Percentiles rank a stretch among this genome's conserved stretches.
These are phyloP conservation scores for Sycophila sp. DNA, from an alignment of 1,140 invertebrate genomes.

Conservation along the genomic window DNA sequence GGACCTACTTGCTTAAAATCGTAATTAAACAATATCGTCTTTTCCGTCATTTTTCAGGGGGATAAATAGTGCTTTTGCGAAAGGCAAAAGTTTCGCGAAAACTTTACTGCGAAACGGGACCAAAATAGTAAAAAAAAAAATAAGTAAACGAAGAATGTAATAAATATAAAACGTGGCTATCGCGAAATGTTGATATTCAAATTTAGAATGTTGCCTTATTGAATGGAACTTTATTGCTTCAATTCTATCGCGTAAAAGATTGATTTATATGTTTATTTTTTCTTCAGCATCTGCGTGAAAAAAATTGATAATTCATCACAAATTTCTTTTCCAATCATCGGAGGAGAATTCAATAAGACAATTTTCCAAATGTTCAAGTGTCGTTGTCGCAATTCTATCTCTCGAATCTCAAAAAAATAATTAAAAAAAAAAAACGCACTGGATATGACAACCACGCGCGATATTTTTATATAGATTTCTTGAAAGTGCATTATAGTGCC, in stretches of 20 bases:
- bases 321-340: neutral
- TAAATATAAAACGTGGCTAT: neutral
- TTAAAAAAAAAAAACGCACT: conserved; percentile 50
- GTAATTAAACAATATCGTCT: conserved; percentile 41
- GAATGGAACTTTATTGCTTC: too few species aligned
- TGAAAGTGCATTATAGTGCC: conserved; percentile 65
- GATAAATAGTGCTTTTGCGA: conserved; percentile 44
- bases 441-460: conserved; percentile 56
- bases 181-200: too few species aligned
- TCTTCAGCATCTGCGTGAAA: neutral
- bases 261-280: neutral
- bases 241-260: neutral
- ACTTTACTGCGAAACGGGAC: conserved; percentile 62
- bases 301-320: neutral
- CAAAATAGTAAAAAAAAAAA: conserved; percentile 54
- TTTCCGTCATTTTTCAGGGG: conserved; percentile 51
- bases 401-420: conserved; percentile 37
- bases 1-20: conserved; percentile 48
- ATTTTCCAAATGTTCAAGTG: conserved; percentile 33
- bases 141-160: neutral
- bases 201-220: too few species aligned
- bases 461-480: conserved; percentile 67
- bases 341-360: conserved; percentile 27
- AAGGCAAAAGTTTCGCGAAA: conserved; percentile 58
- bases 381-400: conserved; percentile 39